These are phyloP conservation scores for Liasis olivaceus DNA, from an alignment of 2,797 vertebrate genomes.

Conservation along the genomic window DNA sequence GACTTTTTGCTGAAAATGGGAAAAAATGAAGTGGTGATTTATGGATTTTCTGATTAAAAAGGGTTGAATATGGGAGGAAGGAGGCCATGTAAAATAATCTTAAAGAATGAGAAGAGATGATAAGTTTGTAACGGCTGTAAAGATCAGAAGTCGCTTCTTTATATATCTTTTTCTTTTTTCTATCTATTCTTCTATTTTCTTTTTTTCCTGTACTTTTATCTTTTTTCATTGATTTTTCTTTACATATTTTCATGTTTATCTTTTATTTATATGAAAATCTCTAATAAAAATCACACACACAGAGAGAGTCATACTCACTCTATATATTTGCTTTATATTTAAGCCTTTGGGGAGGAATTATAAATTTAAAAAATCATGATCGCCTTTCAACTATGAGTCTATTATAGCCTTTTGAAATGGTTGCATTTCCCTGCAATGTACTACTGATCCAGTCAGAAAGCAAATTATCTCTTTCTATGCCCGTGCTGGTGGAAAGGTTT, in stretches of 20 bases:
- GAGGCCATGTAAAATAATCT: not conserved
- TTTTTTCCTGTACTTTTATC: not conserved
- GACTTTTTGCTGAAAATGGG: not conserved
- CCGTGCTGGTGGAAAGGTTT: constrained; percentile 16
- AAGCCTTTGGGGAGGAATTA: not conserved
- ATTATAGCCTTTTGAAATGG: constrained; percentile 50
- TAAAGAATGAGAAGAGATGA: not conserved
- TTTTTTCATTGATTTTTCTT: not conserved
- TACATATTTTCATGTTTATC: not conserved
- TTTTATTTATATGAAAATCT: not conserved
- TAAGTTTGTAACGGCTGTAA: not conserved
- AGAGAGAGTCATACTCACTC: no score
- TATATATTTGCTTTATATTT: not conserved
- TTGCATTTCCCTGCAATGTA: constrained; percentile 41
- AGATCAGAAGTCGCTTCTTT: not conserved
- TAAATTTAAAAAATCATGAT: constrained; percentile 9
- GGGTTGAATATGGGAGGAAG: not conserved
- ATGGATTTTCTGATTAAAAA: not conserved
- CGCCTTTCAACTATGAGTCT: constrained; percentile 35
- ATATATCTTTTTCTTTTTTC: not conserved
- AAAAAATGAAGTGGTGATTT: not conserved
- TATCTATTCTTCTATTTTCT: not conserved
- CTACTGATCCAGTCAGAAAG: constrained; percentile 37
- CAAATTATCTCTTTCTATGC: constrained; percentile 51
- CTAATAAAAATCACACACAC: not conserved